phyloP scores from a whole-genome alignment of 2,113 vertebrate species.

The Chamaea fasciata region DNA sequence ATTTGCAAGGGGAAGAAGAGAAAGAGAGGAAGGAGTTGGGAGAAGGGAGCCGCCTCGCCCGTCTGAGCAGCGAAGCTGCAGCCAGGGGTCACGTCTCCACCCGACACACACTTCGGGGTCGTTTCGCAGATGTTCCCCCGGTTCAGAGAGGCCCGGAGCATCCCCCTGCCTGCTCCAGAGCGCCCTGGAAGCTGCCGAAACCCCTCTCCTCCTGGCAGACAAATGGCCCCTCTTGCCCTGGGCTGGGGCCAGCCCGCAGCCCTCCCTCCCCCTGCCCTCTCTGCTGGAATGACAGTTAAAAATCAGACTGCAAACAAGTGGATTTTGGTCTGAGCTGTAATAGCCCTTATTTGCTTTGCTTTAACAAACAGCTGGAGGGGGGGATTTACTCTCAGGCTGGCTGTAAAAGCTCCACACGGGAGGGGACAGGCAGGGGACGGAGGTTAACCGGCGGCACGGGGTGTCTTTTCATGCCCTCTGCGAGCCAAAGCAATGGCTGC shows the following conservation, averaged over 20 bases:
- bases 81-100: neutral
- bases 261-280: neutral
- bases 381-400: slow-evolving; percentile 52
- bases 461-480: slow-evolving; percentile 38
- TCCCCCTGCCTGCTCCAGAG: neutral
- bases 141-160: neutral
- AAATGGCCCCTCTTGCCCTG: slow-evolving; percentile 50
- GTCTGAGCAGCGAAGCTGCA: neutral
- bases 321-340: slow-evolving; percentile 51
- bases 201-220: slow-evolving; percentile 36
- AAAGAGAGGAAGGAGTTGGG: neutral
- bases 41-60: neutral
- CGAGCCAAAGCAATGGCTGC: slow-evolving; percentile 40
- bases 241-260: neutral
- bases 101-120: neutral
- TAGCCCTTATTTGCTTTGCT: slow-evolving; percentile 71
- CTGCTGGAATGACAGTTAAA: slow-evolving; percentile 27
- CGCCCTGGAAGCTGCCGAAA: neutral
- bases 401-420: neutral
- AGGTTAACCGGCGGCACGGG: neutral
- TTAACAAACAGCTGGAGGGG: slow-evolving; percentile 67
- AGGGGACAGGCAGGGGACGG: neutral
- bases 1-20: neutral
- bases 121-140: slow-evolving; percentile 17
- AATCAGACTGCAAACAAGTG: slow-evolving; percentile 64